Percentiles rank a stretch among this genome's conserved stretches.
These are phyloP conservation scores for Ptychadena robeensis DNA, from an alignment of 2,797 vertebrate species.

Conservation along the genomic window DNA sequence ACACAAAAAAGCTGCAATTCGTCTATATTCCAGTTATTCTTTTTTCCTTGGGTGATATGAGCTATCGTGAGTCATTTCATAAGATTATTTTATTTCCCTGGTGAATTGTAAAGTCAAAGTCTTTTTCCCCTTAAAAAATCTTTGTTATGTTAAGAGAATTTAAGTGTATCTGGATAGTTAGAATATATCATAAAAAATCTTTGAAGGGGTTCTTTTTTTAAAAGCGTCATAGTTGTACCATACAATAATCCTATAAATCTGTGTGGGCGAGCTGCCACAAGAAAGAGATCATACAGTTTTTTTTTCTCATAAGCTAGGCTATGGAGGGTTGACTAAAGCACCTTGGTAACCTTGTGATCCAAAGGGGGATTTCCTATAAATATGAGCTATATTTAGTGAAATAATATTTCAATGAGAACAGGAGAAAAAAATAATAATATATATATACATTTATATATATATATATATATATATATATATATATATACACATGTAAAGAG, in stretches of 20 bases:
- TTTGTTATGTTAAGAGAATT: slow-evolving; percentile 12
- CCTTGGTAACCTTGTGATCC: neutral
- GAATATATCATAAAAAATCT: slow-evolving; percentile 6
- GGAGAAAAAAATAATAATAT: too few species aligned
- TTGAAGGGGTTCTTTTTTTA: slow-evolving; percentile 1
- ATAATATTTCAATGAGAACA: too few species aligned
- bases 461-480: too few species aligned
- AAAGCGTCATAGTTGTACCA: neutral
- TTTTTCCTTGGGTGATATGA: neutral
- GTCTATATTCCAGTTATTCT: neutral
- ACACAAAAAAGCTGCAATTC: neutral
- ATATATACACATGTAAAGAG: too few species aligned
- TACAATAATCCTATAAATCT: slow-evolving; percentile 8
- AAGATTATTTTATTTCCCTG: slow-evolving; percentile 29
- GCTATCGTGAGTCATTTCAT: slow-evolving; percentile 31
- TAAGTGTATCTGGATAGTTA: slow-evolving; percentile 2
- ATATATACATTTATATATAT: too few species aligned
- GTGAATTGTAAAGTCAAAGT: slow-evolving; percentile 2
- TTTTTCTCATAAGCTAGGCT: neutral
- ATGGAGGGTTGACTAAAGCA: neutral
- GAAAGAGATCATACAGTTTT: neutral
- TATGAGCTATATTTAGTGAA: neutral
- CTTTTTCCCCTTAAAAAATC: slow-evolving; percentile 7
- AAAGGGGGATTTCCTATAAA: neutral
- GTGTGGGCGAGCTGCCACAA: neutral